These are phyloP conservation scores for Oryzias javanicus DNA, from an alignment of 2,113 vertebrate species.

Conservation along the genomic window DNA sequence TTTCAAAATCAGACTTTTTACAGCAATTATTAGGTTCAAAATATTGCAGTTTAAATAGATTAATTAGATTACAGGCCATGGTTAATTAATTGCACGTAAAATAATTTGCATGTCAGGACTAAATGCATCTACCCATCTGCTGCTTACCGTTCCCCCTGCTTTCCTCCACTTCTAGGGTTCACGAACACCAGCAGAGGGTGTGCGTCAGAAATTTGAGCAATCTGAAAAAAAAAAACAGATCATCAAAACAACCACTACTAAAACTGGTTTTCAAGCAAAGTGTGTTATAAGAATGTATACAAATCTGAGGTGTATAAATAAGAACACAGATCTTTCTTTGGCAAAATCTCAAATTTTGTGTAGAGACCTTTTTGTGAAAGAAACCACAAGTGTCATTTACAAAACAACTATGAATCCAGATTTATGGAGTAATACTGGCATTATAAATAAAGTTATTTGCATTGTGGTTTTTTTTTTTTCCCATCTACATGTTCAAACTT, in stretches of 20 bases:
- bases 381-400: background rate
- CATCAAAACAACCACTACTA: background rate
- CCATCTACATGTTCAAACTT: no score
- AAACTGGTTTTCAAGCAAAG: background rate
- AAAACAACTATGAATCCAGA: background rate
- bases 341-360: no score
- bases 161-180: conserved; percentile 92
- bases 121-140: background rate
- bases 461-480: no score
- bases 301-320: conserved; percentile 5
- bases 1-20: no score
- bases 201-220: conserved; percentile 77
- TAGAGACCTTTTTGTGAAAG: no score
- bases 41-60: no score
- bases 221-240: conserved; percentile 58
- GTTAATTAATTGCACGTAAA: no score
- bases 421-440: background rate
- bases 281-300: conserved; percentile 1
- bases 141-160: conserved; percentile 87
- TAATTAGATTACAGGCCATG: no score
- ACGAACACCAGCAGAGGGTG: conserved; percentile 91
- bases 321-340: no score
- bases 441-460: background rate
- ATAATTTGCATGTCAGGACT: no score
- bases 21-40: no score